Conservation (phyloP, 2,888 invertebrate species). For the Synanthedon andrenaeformis region DNA sequence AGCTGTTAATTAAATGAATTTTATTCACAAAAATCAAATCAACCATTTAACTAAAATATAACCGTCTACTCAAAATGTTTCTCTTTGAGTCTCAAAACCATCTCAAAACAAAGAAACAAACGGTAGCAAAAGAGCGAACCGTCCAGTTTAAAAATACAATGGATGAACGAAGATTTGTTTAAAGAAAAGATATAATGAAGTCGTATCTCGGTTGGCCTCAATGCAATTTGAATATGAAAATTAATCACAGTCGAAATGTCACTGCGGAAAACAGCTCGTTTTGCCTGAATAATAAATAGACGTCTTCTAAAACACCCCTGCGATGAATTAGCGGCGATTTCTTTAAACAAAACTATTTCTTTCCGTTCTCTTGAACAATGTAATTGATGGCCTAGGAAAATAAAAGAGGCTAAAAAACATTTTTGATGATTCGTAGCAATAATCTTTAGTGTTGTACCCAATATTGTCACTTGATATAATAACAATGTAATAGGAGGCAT, state of each 20-base stretch:
- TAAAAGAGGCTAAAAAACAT: neutral
- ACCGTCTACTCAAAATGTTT: neutral
- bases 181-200: conserved; percentile 11
- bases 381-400: conserved; percentile 28
- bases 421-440: too few relatives aligned
- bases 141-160: neutral
- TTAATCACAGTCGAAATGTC: conserved; percentile 42
- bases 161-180: neutral
- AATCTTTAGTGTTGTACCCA: too few relatives aligned
- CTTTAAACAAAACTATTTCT: conserved; percentile 25
- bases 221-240: conserved; percentile 41
- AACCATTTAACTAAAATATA: too few relatives aligned
- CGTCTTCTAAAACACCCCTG: conserved; percentile 16
- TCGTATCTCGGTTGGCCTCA: conserved; percentile 6
- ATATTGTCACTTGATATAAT: too few relatives aligned
- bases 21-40: too few relatives aligned
- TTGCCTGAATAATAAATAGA: conserved; percentile 38
- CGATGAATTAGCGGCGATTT: conserved; percentile 39
- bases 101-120: neutral
- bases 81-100: too few relatives aligned
- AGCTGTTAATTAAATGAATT: too few relatives aligned
- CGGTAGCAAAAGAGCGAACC: neutral
- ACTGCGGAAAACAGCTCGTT: conserved; percentile 29
- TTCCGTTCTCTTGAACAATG: conserved; percentile 21
- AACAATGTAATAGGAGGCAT: too few relatives aligned